phyloP scores from a whole-genome alignment of 2,113 vertebrate species.

The Periophthalmus modestus region DNA sequence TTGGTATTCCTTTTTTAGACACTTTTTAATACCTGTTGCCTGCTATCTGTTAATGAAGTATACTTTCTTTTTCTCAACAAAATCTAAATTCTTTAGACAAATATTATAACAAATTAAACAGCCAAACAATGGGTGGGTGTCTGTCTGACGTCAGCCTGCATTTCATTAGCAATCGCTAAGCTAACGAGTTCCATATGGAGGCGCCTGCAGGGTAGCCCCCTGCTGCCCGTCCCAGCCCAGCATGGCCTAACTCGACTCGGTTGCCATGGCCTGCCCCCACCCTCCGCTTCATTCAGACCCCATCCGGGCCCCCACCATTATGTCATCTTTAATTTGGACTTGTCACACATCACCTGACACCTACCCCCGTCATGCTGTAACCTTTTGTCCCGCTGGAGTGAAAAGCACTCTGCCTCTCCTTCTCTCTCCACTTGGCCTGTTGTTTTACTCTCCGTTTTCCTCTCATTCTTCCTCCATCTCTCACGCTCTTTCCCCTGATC shows the following conservation, averaged over 20 bases:
- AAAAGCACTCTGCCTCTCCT: constrained; percentile 61
- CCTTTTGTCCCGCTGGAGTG: constrained; percentile 72
- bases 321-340: constrained; percentile 79
- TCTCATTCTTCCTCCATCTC: constrained; percentile 48
- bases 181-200: constrained; percentile 82
- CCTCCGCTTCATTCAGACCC: constrained; percentile 58
- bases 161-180: constrained; percentile 77
- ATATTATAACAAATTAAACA: constrained; percentile 81
- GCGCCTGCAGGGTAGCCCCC: constrained; percentile 73
- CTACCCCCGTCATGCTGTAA: constrained; percentile 73
- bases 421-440: constrained; percentile 62
- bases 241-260: constrained; percentile 61
- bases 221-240: constrained; percentile 70
- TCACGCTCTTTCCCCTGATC: constrained; percentile 40
- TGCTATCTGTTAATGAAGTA: constrained; percentile 21
- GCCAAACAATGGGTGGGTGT: constrained; percentile 77
- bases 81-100: constrained; percentile 78
- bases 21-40: constrained; percentile 32
- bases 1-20: constrained; percentile 18
- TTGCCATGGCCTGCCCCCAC: constrained; percentile 64
- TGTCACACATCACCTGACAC: constrained; percentile 79
- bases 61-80: constrained; percentile 43
- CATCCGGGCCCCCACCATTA: constrained; percentile 70
- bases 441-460: constrained; percentile 65
- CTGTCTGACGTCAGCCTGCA: constrained; percentile 78